phyloP scores from a whole-genome alignment of 2,797 vertebrate species.

The Euphonia xanthogaster region DNA sequence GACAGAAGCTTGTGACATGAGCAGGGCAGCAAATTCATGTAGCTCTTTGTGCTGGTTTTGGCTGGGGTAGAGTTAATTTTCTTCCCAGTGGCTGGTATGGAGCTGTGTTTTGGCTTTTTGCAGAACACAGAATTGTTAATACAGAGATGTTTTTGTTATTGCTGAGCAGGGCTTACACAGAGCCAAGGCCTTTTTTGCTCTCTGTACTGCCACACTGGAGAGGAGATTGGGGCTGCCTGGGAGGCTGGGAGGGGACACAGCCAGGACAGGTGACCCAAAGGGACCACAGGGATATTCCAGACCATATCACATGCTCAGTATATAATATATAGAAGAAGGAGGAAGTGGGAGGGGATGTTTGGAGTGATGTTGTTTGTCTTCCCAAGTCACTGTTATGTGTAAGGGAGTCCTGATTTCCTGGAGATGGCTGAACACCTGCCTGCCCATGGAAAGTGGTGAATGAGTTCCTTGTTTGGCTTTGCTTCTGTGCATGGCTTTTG shows the following conservation, averaged over 20 bases:
- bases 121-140: background rate
- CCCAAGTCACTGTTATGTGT: rapidly evolving
- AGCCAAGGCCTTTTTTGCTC: background rate
- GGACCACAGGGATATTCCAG: background rate
- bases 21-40: background rate
- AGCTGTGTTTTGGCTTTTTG: background rate
- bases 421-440: background rate
- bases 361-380: background rate
- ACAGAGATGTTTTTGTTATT: background rate
- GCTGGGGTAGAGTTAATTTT: background rate
- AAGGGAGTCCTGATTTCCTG: background rate
- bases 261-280: background rate
- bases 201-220: rapidly evolving
- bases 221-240: background rate
- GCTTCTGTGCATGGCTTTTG: background rate
- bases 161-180: background rate
- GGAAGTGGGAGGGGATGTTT: background rate
- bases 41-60: background rate
- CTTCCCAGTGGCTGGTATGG: background rate
- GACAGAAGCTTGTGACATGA: background rate
- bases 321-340: background rate
- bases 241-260: background rate
- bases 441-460: background rate
- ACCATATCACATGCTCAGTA: background rate
- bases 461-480: background rate